These are phyloP conservation scores for Sturnus vulgaris DNA, from an alignment of 2,113 vertebrate species.

Conservation along the genomic window DNA sequence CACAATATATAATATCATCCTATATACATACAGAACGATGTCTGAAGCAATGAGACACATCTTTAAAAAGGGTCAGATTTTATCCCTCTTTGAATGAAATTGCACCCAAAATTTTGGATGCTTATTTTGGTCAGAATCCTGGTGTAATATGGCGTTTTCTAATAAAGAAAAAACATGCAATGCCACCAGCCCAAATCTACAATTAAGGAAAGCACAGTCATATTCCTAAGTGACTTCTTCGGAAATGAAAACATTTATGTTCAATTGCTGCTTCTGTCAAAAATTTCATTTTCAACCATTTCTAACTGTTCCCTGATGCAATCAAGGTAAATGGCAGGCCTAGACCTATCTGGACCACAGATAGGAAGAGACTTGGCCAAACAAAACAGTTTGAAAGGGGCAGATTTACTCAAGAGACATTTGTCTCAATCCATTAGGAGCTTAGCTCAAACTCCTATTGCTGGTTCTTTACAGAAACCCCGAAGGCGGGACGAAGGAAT, in stretches of 20 bases:
- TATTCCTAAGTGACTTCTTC: background rate
- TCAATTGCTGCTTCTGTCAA: background rate
- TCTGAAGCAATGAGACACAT: background rate
- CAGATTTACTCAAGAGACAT: background rate
- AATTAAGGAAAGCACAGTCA: background rate
- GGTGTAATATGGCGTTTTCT: background rate
- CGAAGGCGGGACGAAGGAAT: background rate
- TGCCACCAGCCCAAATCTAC: background rate
- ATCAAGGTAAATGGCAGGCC: background rate
- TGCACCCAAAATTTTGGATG: background rate
- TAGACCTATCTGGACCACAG: background rate
- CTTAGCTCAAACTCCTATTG: background rate
- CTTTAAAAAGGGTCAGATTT: background rate
- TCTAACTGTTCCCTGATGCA: background rate
- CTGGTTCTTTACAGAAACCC: background rate
- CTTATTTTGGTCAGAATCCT: background rate
- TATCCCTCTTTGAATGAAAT: background rate
- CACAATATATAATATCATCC: background rate
- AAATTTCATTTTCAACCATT: background rate
- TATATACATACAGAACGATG: background rate
- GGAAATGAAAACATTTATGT: background rate
- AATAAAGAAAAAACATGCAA: background rate
- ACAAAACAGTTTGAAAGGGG: background rate
- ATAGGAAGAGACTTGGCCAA: background rate
- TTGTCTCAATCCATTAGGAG: background rate